phyloP scores from a whole-genome alignment of 2,888 invertebrate genomes.

The Cartodere bifasciata region DNA sequence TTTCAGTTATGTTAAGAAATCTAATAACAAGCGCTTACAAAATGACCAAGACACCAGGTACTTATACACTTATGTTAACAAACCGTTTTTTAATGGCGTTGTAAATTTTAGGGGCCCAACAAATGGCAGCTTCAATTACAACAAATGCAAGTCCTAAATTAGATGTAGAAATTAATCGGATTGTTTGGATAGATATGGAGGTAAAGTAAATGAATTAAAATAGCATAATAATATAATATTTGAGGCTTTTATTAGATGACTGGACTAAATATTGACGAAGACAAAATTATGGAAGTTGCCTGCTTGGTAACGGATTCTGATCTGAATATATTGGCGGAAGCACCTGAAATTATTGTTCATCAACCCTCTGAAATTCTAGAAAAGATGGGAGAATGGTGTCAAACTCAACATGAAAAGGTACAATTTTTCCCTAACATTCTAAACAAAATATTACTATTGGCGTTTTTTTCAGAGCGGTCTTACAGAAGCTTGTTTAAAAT shows the following conservation, averaged over 20 bases:
- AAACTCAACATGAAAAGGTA: slow-evolving; percentile 65
- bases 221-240: background rate
- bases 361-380: slow-evolving; percentile 59
- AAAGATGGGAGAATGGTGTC: slow-evolving; percentile 78
- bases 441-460: background rate
- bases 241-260: too few species aligned
- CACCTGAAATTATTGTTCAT: slow-evolving; percentile 65
- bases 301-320: slow-evolving; percentile 76
- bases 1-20: too few species aligned
- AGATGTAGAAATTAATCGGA: slow-evolving; percentile 30
- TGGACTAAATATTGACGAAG: slow-evolving; percentile 63
- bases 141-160: too few species aligned
- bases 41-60: too few species aligned
- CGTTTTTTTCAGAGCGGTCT: slow-evolving; percentile 60
- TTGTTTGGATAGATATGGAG: slow-evolving; percentile 70
- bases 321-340: slow-evolving; percentile 61
- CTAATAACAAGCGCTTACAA: too few species aligned
- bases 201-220: slow-evolving; percentile 25
- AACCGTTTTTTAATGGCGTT: too few species aligned
- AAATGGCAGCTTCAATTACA: too few species aligned
- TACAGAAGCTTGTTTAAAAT: slow-evolving; percentile 56
- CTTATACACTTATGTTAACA: too few species aligned
- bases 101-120: too few species aligned
- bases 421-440: background rate
- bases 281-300: slow-evolving; percentile 80